phyloP scores from a whole-genome alignment of 2,888 invertebrate species.

The Onthophagus sagittarius region DNA sequence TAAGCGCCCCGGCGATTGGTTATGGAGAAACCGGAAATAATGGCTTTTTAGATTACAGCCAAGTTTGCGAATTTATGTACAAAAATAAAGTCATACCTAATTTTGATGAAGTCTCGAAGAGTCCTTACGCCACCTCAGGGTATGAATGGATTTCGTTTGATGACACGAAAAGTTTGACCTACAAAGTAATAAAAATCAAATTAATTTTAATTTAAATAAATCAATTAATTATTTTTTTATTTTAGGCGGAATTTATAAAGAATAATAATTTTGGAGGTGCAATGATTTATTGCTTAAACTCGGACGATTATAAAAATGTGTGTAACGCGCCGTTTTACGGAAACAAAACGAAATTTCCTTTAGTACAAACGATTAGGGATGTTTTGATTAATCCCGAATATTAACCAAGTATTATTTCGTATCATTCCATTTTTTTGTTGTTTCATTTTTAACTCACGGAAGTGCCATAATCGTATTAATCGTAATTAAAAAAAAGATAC shows the following conservation, averaged over 20 bases:
- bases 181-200: too few relatives aligned
- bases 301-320: conserved; percentile 67
- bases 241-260: conserved; percentile 53
- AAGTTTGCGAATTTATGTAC: conserved; percentile 64
- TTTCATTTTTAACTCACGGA: neutral
- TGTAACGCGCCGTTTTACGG: conserved; percentile 44
- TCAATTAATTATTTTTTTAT: too few relatives aligned
- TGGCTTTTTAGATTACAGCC: conserved; percentile 70
- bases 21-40: conserved; percentile 61
- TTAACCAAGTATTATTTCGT: neutral
- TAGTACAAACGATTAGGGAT: neutral
- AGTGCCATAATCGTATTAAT: conserved; percentile 6
- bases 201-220: too few relatives aligned
- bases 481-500: too few relatives aligned
- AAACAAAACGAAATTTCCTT: neutral
- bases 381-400: conserved; percentile 1
- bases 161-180: conserved; percentile 62
- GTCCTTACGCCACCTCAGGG: conserved; percentile 69
- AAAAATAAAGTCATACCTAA: conserved; percentile 53
- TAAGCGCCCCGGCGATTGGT: conserved; percentile 69
- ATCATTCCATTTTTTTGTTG: neutral
- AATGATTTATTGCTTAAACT: conserved; percentile 80
- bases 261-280: conserved; percentile 68
- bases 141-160: conserved; percentile 85
- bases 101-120: conserved; percentile 66